Percentiles rank a stretch among this genome's conserved stretches.
Evolutionary conservation across 2,797 vertebrate genomes (phyloP).

Genomic region (Myripristis murdjan): DNA sequence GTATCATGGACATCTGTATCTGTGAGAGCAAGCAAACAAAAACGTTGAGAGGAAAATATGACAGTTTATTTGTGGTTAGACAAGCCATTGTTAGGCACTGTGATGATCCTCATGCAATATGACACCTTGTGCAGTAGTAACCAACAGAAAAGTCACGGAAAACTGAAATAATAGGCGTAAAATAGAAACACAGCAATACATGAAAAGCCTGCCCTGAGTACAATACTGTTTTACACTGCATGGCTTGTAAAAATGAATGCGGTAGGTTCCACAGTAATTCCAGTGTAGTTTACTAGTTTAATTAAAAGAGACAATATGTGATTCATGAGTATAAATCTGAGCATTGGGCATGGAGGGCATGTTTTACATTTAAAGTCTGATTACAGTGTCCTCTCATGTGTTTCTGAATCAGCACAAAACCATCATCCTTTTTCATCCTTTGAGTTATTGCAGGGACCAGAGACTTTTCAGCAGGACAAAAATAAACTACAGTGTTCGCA

Average conservation of each 20-base stretch:
- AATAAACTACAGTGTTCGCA: constrained; percentile 7
- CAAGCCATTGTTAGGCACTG: not conserved
- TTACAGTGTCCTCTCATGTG: not conserved
- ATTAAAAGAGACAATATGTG: too few relatives aligned
- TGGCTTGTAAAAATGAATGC: not conserved
- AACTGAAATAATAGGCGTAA: not conserved
- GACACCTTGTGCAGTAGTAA: not conserved
- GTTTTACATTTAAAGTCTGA: too few relatives aligned
- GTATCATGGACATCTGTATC: constrained; percentile 15
- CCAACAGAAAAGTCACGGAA: not conserved
- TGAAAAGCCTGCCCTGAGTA: not conserved
- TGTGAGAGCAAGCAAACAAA: constrained; percentile 22
- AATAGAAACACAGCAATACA: too few relatives aligned
- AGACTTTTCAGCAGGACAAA: constrained; percentile 19
- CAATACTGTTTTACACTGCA: too few relatives aligned
- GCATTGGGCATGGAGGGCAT: too few relatives aligned
- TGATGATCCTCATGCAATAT: constrained; percentile 4
- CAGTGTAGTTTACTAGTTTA: not conserved
- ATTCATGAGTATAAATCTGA: too few relatives aligned
- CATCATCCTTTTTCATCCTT: not conserved
- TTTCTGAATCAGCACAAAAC: constrained; percentile 4
- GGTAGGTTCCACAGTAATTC: not conserved
- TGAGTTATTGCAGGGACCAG: constrained; percentile 5
- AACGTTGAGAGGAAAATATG: constrained; percentile 6
- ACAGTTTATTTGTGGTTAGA: not conserved